phyloP scores from a whole-genome alignment of 2,113 vertebrate species.

The Myanophis thanlyinensis region DNA sequence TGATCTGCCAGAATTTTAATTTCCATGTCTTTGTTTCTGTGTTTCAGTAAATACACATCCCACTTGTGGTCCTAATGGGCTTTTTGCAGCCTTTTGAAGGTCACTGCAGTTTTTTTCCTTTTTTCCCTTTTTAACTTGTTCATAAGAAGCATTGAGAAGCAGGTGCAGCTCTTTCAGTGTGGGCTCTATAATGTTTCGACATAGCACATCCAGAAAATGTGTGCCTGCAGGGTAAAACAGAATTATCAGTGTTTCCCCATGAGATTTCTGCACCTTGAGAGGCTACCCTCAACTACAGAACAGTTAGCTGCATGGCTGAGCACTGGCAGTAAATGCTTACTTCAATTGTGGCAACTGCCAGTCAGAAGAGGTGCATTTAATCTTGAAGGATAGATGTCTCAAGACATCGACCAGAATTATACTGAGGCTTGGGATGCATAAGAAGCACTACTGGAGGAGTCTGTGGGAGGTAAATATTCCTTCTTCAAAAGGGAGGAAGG shows the following conservation, averaged over 20 bases:
- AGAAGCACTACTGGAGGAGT: slow-evolving; percentile 25
- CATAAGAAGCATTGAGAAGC: slow-evolving; percentile 54
- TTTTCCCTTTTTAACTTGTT: slow-evolving; percentile 13
- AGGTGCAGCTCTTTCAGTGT: slow-evolving; percentile 61
- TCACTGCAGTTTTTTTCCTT: slow-evolving; percentile 61
- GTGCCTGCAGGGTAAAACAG: slow-evolving; percentile 76
- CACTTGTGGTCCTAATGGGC: slow-evolving; percentile 37
- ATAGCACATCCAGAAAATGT: slow-evolving; percentile 63
- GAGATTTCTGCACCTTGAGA: slow-evolving; percentile 75
- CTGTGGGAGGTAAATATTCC: not conserved
- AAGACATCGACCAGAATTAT: slow-evolving; percentile 54
- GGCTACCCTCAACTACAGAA: slow-evolving; percentile 73
- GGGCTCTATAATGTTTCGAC: slow-evolving; percentile 63
- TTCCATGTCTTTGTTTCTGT: slow-evolving; percentile 9
- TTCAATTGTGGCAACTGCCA: slow-evolving; percentile 73
- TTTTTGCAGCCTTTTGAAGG: slow-evolving; percentile 60
- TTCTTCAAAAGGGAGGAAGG: not conserved
- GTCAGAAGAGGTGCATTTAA: slow-evolving; percentile 70
- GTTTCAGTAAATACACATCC: slow-evolving; percentile 17
- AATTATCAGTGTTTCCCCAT: slow-evolving; percentile 74
- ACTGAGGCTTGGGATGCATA: slow-evolving; percentile 40
- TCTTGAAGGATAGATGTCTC: slow-evolving; percentile 72
- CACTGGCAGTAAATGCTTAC: slow-evolving; percentile 73
- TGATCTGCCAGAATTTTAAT: slow-evolving; percentile 13
- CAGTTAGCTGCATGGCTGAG: slow-evolving; percentile 77